These are phyloP conservation scores for Geodia barretti DNA, from an alignment of 37 sponge, comb jelly and placozoan genomes.

Conservation along the genomic window DNA sequence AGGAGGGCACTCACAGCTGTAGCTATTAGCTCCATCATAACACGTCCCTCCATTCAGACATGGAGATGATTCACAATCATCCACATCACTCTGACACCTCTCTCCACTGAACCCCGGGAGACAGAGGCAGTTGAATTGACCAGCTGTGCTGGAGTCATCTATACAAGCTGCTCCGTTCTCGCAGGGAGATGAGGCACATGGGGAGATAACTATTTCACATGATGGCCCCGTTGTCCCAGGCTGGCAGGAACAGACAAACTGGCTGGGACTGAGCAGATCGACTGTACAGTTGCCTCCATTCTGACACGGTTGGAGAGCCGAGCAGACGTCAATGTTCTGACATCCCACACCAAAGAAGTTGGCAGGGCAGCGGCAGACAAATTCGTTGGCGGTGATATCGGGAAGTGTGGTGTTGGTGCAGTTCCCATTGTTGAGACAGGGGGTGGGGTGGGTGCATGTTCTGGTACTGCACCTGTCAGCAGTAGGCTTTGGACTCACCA, in stretches of 20 bases:
- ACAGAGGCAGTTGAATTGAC: slow-evolving; percentile 4
- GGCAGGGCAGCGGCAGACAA: slow-evolving; percentile 22
- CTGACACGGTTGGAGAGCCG: slow-evolving; percentile 8
- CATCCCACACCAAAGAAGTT: slow-evolving; percentile 50
- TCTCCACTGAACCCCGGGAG: slow-evolving; percentile 21
- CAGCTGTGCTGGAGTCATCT: neutral
- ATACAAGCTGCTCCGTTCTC: slow-evolving; percentile 18
- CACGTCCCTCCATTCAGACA: slow-evolving; percentile 41
- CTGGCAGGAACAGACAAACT: slow-evolving; percentile 31
- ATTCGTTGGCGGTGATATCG: neutral
- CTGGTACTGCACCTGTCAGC: neutral
- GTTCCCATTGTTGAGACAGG: slow-evolving; percentile 54
- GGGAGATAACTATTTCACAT: slow-evolving; percentile 27
- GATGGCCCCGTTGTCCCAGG: slow-evolving; percentile 8
- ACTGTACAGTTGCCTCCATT: slow-evolving; percentile 26
- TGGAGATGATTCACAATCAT: slow-evolving; percentile 15
- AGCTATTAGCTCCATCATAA: neutral
- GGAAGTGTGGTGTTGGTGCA: slow-evolving; percentile 18
- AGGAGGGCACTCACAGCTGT: slow-evolving; percentile 21
- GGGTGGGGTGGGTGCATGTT: neutral
- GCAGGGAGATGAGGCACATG: slow-evolving; percentile 27
- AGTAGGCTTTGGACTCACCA: slow-evolving; percentile 21
- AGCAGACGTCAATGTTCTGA: slow-evolving; percentile 41
- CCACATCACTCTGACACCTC: slow-evolving; percentile 5
- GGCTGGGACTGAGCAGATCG: slow-evolving; percentile 9